A percentile compares a stretch with the other conserved stretches of the same genome.
phyloP scores from a whole-genome alignment of 2,888 invertebrate genomes.

The Cryptus viduatorius region DNA sequence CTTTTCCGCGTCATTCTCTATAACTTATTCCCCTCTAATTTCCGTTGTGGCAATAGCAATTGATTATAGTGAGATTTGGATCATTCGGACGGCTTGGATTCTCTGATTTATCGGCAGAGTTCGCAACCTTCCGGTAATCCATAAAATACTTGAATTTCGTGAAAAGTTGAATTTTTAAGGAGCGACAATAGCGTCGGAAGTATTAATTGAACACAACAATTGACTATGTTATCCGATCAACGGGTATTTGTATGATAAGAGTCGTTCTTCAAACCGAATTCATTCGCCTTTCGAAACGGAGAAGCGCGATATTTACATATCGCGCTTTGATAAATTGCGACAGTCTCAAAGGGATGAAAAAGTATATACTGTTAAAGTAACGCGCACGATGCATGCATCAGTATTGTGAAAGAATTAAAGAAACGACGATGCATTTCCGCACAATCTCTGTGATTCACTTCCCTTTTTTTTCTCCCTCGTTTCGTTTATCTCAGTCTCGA shows the following conservation, averaged over 20 bases:
- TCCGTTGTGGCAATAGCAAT: slow-evolving; percentile 25
- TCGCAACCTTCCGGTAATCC: no score
- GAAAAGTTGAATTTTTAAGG: no score
- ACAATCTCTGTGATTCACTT: slow-evolving; percentile 72
- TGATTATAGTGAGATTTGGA: slow-evolving; percentile 34
- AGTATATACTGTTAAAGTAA: slow-evolving; percentile 6
- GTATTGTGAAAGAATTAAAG: slow-evolving; percentile 49
- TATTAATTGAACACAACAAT: background rate
- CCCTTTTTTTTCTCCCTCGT: slow-evolving; percentile 64
- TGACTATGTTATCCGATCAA: background rate
- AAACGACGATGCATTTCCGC: slow-evolving; percentile 76
- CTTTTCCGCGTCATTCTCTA: slow-evolving; percentile 50
- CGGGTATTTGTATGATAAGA: background rate
- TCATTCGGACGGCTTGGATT: background rate
- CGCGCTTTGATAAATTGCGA: slow-evolving; percentile 20
- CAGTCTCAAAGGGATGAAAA: slow-evolving; percentile 50
- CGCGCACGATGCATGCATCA: slow-evolving; percentile 43
- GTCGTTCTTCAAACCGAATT: background rate
- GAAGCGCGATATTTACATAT: slow-evolving; percentile 18
- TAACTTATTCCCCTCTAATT: slow-evolving; percentile 57
- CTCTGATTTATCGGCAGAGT: background rate
- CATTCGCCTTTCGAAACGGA: slow-evolving; percentile 7
- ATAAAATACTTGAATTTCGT: background rate
- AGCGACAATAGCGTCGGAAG: background rate
- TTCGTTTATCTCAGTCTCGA: slow-evolving; percentile 68